Base-by-base conservation (phyloP, 2,888 invertebrate genomes). In the Leucophenga montana region DNA sequence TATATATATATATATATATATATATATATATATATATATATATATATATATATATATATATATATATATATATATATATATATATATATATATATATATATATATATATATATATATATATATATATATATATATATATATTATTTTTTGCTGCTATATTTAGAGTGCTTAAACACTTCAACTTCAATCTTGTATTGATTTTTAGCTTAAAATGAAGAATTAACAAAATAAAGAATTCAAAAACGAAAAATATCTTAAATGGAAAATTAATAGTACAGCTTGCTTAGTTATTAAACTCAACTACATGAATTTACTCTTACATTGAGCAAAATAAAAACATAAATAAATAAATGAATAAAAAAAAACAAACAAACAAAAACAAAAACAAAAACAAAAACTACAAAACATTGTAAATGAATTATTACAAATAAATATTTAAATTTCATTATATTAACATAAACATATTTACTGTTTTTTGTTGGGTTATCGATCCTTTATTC, bases 381-480 rank as follows among this genome's bases (percentile, higher is more conserved):
- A 13, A 18, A 46, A 53, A 54, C 31, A 14, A 53, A 54, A 65
- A 50, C 31, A n/a, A n/a, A n/a, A 27, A 22, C 22, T 33, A 62
- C 53, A 54, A 16, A 54, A 54, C 13, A 50, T 50, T 83, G 80
- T 81, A 83, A 78, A 76, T 76, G 75, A 79, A 76, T 75, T 76
- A 76, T 80, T 73, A 76, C 79, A 77, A 76, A 72, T 71, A 77
- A 71, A 75, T 75, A 78, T 77, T 77, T 76, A 73, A 78, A 80
- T 83, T 82, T 78, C 75, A 81, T 77, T 79, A 73, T 74, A 27
- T 3, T 4, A 27, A 27, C 78, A 83, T 83, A 81, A 75, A 78
- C 81, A 11, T 50, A 11, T 18, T 50, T 27, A 27, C 8, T 50
- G 5, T 50, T 50, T 50, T 50, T 50, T 11, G 1, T 6, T 50